These are phyloP conservation scores for Tupiocoris notatus DNA, from an alignment of 2,888 invertebrate species.

Conservation along the genomic window DNA sequence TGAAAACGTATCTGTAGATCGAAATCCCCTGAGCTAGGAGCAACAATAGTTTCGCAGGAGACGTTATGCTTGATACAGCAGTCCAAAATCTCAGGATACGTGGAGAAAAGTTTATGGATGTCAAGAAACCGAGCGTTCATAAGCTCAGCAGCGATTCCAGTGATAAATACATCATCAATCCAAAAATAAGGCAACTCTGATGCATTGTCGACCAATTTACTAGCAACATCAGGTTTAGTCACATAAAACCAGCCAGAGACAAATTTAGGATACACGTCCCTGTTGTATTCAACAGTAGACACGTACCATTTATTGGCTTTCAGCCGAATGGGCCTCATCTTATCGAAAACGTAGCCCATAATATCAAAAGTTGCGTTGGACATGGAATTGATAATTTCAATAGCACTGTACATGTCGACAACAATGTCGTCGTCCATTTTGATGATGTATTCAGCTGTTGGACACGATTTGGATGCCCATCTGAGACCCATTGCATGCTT, in stretches of 20 bases:
- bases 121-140: slow-evolving; percentile 57
- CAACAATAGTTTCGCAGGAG: slow-evolving; percentile 68
- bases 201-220: slow-evolving; percentile 60
- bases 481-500: slow-evolving; percentile 79
- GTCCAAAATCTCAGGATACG: slow-evolving; percentile 68
- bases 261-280: slow-evolving; percentile 67
- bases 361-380: slow-evolving; percentile 54
- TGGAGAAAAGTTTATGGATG: slow-evolving; percentile 64
- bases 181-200: slow-evolving; percentile 71
- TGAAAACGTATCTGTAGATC: slow-evolving; percentile 66
- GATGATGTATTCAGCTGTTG: slow-evolving; percentile 63
- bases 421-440: slow-evolving; percentile 83
- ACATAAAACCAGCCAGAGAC: slow-evolving; percentile 83
- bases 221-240: slow-evolving; percentile 66
- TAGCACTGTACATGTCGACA: slow-evolving; percentile 64
- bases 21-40: slow-evolving; percentile 74
- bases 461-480: slow-evolving; percentile 69
- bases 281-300: slow-evolving; percentile 63
- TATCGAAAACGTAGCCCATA: slow-evolving; percentile 67
- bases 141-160: slow-evolving; percentile 69
- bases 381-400: slow-evolving; percentile 53
- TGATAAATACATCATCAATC: slow-evolving; percentile 88
- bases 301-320: slow-evolving; percentile 79
- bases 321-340: slow-evolving; percentile 65
- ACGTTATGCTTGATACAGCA: slow-evolving; percentile 69